Percentiles rank a stretch among this genome's conserved stretches.
Evolutionary conservation across 2,888 invertebrate genomes (phyloP).

Genomic region (Nycteola revayana): DNA sequence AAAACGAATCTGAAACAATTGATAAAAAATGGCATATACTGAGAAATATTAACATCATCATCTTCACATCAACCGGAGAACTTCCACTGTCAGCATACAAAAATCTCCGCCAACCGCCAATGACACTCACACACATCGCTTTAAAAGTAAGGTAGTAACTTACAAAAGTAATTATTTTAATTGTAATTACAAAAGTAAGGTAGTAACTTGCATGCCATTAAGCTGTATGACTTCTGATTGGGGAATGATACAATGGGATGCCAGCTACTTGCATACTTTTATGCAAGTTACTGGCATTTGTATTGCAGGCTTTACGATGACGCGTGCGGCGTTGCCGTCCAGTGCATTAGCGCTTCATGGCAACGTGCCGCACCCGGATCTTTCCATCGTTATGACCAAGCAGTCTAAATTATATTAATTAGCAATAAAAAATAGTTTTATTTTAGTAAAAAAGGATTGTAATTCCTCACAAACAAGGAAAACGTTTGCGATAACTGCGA

Average conservation of each 20-base stretch:
- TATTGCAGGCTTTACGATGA: too few species aligned
- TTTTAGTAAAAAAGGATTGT: neutral
- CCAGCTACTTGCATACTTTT: too few species aligned
- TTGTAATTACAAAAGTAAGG: too few species aligned
- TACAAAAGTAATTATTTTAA: too few species aligned
- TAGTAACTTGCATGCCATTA: too few species aligned
- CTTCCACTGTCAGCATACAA: constrained; percentile 3
- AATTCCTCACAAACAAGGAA: neutral
- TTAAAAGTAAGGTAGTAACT: too few species aligned
- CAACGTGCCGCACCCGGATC: neutral
- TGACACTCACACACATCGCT: neutral
- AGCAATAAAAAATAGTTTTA: neutral
- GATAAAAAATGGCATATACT: constrained; percentile 2
- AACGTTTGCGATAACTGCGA: neutral
- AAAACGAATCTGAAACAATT: constrained; percentile 17
- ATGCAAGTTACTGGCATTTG: too few species aligned
- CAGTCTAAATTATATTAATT: neutral
- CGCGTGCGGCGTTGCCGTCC: neutral
- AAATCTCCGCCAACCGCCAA: neutral
- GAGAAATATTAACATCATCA: neutral
- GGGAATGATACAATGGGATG: too few species aligned
- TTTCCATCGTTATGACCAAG: neutral
- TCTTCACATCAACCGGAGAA: constrained; percentile 1
- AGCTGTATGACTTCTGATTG: too few species aligned
- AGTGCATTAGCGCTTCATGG: neutral